phyloP scores from a whole-genome alignment of 2,113 vertebrate species.

The Lutjanus erythropterus region DNA sequence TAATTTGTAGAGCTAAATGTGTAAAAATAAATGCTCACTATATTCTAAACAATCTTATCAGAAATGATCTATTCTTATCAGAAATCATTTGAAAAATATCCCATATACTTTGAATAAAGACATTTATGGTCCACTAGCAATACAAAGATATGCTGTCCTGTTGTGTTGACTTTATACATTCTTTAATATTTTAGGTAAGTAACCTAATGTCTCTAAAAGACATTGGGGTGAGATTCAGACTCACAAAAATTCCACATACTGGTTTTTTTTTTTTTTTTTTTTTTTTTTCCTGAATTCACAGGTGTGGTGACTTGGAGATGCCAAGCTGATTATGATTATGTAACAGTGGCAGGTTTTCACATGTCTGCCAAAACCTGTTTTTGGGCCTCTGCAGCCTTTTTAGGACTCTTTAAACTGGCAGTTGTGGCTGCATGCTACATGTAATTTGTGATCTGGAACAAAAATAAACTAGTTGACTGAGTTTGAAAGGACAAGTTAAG shows the following conservation, averaged over 20 bases:
- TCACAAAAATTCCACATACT: neutral
- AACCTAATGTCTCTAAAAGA: neutral
- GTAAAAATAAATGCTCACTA: neutral
- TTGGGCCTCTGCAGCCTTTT: fast-evolving
- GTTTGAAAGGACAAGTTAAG: no score
- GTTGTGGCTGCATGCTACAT: neutral
- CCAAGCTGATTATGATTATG: neutral
- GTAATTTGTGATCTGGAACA: neutral
- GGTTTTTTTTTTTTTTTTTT: neutral
- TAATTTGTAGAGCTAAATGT: neutral
- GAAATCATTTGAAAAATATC: neutral
- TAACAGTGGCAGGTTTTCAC: neutral
- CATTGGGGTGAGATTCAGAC: neutral
- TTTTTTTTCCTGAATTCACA: neutral
- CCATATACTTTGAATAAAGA: slow-evolving; percentile 6
- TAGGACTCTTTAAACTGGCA: neutral
- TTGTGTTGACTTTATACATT: neutral
- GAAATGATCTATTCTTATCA: neutral
- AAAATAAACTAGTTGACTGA: no score
- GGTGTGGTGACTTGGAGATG: neutral
- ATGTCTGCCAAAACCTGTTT: neutral
- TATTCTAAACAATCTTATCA: neutral
- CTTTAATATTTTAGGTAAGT: neutral
- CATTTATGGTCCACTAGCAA: neutral
- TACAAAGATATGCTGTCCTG: no score